Evolutionary conservation across 2,113 vertebrate genomes (phyloP).

Genomic region (Perca schrenkii): DNA sequence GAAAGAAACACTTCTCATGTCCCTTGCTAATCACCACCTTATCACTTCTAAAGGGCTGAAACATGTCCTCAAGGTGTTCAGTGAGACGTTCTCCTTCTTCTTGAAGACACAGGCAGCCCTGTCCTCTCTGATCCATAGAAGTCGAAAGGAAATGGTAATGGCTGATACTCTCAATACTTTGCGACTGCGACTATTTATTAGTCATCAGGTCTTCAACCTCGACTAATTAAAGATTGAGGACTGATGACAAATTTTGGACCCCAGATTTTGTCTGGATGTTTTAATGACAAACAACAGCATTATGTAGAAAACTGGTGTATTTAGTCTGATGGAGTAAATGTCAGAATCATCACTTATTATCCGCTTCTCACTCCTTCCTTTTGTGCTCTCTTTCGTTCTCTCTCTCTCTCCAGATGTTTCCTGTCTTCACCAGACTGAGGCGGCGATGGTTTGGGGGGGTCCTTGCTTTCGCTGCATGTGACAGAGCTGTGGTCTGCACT

Average conservation of each 20-base stretch:
- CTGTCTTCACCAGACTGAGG: constrained; percentile 63
- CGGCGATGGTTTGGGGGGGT: neutral
- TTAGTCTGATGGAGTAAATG: neutral
- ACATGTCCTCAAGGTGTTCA: neutral
- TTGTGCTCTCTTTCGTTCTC: constrained; percentile 13
- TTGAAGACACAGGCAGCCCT: neutral
- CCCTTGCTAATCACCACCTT: neutral
- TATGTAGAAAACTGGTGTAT: neutral
- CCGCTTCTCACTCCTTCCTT: constrained; percentile 8
- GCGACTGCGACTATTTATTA: neutral
- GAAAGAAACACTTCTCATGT: neutral
- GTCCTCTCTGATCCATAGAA: neutral
- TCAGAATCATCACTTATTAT: constrained; percentile 9
- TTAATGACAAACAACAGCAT: neutral
- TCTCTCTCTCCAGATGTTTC: constrained; percentile 81
- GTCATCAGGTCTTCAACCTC: neutral
- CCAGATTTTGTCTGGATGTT: neutral
- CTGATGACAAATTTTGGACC: neutral
- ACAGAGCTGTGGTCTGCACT: constrained; percentile 71
- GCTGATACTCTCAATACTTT: neutral
- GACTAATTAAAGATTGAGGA: neutral
- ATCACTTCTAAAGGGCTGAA: neutral
- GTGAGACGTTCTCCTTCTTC: neutral
- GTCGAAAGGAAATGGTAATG: neutral
- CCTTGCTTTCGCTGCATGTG: constrained; percentile 59